Evolutionary conservation across 2,113 vertebrate species (phyloP).

Genomic region (Phylloscopus whistleri): DNA sequence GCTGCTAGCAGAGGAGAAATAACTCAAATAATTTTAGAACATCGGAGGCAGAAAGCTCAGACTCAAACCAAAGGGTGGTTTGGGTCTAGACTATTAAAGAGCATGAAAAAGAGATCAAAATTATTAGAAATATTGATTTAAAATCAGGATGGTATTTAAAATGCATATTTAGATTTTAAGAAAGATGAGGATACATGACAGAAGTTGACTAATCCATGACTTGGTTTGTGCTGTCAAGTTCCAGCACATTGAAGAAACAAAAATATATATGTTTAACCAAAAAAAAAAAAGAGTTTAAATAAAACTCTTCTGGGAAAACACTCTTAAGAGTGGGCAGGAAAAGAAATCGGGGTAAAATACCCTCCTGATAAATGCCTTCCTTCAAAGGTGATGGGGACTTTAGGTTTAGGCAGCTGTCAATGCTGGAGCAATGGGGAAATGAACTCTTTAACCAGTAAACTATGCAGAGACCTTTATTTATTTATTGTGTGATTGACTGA

Average conservation of each 20-base stretch:
- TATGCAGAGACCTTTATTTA: neutral
- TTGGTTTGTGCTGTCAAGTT: neutral
- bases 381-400: neutral
- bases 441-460: neutral
- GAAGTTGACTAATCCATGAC: neutral
- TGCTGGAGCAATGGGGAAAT: neutral
- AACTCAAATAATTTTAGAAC: slow-evolving; percentile 28
- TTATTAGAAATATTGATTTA: slow-evolving; percentile 19
- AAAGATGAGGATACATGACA: neutral
- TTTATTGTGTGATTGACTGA: neutral
- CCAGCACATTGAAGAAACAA: neutral
- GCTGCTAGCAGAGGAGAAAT: slow-evolving; percentile 54
- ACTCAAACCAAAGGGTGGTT: neutral
- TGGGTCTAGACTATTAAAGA: slow-evolving; percentile 29
- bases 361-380: neutral
- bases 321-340: neutral
- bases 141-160: neutral
- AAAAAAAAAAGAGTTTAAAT: neutral
- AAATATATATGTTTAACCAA: neutral
- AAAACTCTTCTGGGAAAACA: neutral
- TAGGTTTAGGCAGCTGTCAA: neutral
- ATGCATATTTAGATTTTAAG: neutral
- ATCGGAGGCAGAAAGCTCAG: neutral
- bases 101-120: slow-evolving; percentile 26
- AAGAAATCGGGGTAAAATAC: neutral